Evolutionary conservation across 2,113 vertebrate genomes (phyloP), one percentile per base, ranked within the genome.

Genomic region (Bos javanicus): DNA sequence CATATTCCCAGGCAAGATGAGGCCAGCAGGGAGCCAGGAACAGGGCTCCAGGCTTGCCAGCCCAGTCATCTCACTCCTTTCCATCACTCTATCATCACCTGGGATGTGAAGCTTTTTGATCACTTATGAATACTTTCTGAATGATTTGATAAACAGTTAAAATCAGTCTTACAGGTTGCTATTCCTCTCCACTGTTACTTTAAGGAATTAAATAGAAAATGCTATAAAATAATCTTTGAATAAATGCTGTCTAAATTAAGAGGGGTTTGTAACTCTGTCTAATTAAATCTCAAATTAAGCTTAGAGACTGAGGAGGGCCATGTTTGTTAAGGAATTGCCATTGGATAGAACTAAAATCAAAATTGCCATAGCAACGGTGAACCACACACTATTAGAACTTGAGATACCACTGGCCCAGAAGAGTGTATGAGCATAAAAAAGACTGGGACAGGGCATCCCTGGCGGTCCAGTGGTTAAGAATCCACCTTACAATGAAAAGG

Each of bases 161-260:
- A 96, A 85, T 64, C 92, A 67, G 8, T 90, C 36, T 54, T 85
- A 14, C 8, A 60, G n/a, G 26, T 82, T 76, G 89, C 52, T 91
- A 26, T 96, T 71, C 84, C 23, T 94, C 43, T 85, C 36, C 30
- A 60, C n/a, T 92, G 12, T 82, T 67, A 36, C 4, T 67, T 26
- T 90, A 89, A 93, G 16, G 46, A 95, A 91, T 93, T 64, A 93
- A 74, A 97, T 43, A 86, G n/a, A 91, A 95, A 97, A 97, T 91
- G 59, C 48, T 86, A 46, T 25, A 96, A 87, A 39, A 88, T 59
- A 59, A 74, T 89, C 91, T 88, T 85, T 88, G 57, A 88, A 59
- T 86, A 90, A 94, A 92, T 85, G 80, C 6, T 64, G 88, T 33
- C 95, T 97, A 93, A 97, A 82, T 86, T 23, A 97, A 95, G n/a